phyloP scores from a whole-genome alignment of 2,113 vertebrate genomes.

The Pseudois nayaur region DNA sequence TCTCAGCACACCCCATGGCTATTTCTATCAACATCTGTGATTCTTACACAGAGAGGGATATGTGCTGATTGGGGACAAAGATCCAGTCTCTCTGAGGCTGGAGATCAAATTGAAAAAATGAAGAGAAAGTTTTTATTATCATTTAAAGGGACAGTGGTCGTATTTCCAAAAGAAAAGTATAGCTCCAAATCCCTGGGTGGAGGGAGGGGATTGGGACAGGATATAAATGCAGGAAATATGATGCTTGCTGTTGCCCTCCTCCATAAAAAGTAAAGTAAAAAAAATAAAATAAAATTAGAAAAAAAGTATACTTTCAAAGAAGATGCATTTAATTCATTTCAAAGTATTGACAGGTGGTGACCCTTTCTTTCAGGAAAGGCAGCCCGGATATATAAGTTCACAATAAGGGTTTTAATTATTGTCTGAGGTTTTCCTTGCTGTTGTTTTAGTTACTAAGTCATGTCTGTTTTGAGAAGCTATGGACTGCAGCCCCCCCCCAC shows the following conservation, averaged over 20 bases:
- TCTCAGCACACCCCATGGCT: slow-evolving; percentile 82
- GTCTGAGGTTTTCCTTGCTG: not conserved
- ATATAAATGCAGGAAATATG: rapidly evolving
- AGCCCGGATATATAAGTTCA: not conserved
- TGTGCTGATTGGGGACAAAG: slow-evolving; percentile 76
- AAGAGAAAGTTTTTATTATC: not conserved
- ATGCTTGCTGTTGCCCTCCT: rapidly evolving
- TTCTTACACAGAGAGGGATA: slow-evolving; percentile 76
- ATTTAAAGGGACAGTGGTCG: slow-evolving; percentile 68
- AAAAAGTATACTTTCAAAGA: not conserved
- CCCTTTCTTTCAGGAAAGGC: not conserved
- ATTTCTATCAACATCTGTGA: slow-evolving; percentile 82
- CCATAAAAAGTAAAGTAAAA: not conserved
- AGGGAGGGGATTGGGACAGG: rapidly evolving
- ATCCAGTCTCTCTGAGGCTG: slow-evolving; percentile 61
- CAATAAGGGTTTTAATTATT: not conserved
- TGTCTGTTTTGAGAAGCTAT: not conserved
- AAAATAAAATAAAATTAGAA: too few species aligned
- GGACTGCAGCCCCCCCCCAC: not conserved
- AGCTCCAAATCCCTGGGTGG: not conserved
- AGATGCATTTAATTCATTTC: not conserved
- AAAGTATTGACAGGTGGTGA: not conserved
- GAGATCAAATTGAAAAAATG: not conserved
- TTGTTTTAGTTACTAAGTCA: not conserved
- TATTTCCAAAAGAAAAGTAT: slow-evolving; percentile 15